Percentiles rank a stretch among this genome's conserved stretches.
Evolutionary conservation across 1,140 invertebrate species (phyloP).

Genomic region (Ceratoteleas bidentatus): DNA sequence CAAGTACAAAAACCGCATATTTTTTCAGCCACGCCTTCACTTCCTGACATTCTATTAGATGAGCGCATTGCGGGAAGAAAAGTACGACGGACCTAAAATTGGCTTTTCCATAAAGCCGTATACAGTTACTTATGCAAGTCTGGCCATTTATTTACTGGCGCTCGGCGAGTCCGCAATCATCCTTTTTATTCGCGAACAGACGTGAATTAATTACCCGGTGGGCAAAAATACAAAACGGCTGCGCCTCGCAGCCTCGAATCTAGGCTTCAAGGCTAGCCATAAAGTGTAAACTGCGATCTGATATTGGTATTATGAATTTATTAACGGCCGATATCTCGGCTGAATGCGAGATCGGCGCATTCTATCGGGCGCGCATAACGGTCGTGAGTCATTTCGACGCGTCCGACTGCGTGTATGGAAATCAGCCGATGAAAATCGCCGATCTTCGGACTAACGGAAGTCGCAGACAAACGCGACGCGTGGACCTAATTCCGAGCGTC

Average conservation of each 20-base stretch:
- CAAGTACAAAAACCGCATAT: neutral
- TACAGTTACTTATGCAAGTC: slow-evolving; percentile 24
- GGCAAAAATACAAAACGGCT: slow-evolving; percentile 18
- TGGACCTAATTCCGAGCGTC: slow-evolving; percentile 3
- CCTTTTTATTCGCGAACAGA: slow-evolving; percentile 22
- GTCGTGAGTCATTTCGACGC: slow-evolving; percentile 16
- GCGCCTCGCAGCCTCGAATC: slow-evolving; percentile 8
- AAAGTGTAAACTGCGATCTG: slow-evolving; percentile 37
- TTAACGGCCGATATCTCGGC: slow-evolving; percentile 35
- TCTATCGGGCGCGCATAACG: slow-evolving; percentile 37
- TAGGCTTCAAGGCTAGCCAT: slow-evolving; percentile 19
- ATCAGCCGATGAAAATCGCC: slow-evolving; percentile 11
- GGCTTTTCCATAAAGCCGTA: slow-evolving; percentile 18
- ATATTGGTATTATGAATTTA: slow-evolving; percentile 53
- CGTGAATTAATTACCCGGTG: slow-evolving; percentile 28
- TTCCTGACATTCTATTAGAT: too few relatives aligned
- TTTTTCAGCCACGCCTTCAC: neutral
- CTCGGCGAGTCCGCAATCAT: slow-evolving; percentile 15
- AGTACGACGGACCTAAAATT: slow-evolving; percentile 3
- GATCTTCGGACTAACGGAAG: slow-evolving; percentile 11
- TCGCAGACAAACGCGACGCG: neutral
- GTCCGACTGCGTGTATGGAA: slow-evolving; percentile 14
- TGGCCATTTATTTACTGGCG: slow-evolving; percentile 18
- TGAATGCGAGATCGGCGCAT: slow-evolving; percentile 31
- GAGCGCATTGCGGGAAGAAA: neutral